Conservation (phyloP, 2,888 invertebrate species). For the Nudaria mundana region DNA sequence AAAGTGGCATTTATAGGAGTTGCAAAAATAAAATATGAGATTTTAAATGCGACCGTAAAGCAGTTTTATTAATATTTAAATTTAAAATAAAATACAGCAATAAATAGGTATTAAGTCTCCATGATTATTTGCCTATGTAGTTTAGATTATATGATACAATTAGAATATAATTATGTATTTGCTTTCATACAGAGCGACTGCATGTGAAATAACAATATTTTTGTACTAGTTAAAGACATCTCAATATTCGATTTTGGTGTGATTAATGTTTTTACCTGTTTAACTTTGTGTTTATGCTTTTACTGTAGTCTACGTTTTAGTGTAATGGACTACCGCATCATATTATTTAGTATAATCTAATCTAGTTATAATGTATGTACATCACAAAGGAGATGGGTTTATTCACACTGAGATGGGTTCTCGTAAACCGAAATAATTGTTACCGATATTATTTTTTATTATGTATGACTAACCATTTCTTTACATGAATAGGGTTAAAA, state of each 20-base stretch:
- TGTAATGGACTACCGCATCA: slow-evolving; percentile 30
- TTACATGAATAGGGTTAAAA: slow-evolving; percentile 28
- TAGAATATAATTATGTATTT: slow-evolving; percentile 12
- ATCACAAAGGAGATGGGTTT: slow-evolving; percentile 52
- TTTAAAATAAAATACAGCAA: slow-evolving; percentile 11
- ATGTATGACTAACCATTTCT: slow-evolving; percentile 27
- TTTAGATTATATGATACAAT: slow-evolving; percentile 19
- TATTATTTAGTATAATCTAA: slow-evolving; percentile 55
- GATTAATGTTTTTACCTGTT: slow-evolving; percentile 34
- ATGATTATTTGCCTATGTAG: slow-evolving; percentile 25
- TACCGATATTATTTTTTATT: slow-evolving; percentile 48
- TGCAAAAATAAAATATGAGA: slow-evolving; percentile 16
- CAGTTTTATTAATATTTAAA: slow-evolving; percentile 20
- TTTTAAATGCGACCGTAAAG: slow-evolving; percentile 22
- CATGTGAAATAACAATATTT: slow-evolving; percentile 59
- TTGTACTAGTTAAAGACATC: slow-evolving; percentile 70
- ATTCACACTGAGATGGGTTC: slow-evolving; percentile 30
- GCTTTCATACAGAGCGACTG: slow-evolving; percentile 26
- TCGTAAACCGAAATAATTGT: slow-evolving; percentile 54
- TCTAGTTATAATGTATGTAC: slow-evolving; percentile 53
- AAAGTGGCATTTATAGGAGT: slow-evolving; percentile 31
- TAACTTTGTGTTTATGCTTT: slow-evolving; percentile 28
- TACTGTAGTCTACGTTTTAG: slow-evolving; percentile 36
- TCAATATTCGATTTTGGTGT: slow-evolving; percentile 36
- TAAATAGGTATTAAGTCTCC: slow-evolving; percentile 20